These are phyloP conservation scores for Pseudomugil tenellus DNA, from an alignment of 2,797 vertebrate genomes.

Conservation along the genomic window DNA sequence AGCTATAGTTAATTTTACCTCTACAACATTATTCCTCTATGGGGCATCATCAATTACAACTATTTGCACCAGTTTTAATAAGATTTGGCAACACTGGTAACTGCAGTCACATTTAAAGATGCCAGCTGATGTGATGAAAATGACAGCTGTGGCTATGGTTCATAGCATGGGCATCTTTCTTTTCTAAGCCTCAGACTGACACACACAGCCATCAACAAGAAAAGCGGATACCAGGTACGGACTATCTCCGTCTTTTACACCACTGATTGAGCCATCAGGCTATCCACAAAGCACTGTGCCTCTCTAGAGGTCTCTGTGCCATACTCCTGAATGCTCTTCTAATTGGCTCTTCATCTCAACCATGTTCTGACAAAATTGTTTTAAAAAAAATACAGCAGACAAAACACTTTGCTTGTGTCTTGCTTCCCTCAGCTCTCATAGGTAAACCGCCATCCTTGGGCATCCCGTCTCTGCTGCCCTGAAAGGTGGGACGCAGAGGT, in stretches of 20 bases:
- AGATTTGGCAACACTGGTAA: background rate
- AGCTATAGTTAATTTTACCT: too few relatives aligned
- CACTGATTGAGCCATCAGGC: slow-evolving; percentile 63
- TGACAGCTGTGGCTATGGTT: slow-evolving; percentile 30
- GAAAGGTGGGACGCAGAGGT: slow-evolving; percentile 24
- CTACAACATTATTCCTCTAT: too few relatives aligned
- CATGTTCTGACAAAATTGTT: slow-evolving; percentile 28
- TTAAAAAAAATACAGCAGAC: slow-evolving; percentile 4
- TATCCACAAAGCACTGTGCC: slow-evolving; percentile 51
- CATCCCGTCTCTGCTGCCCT: slow-evolving; percentile 1
- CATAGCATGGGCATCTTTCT: slow-evolving; percentile 9
- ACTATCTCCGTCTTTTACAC: slow-evolving; percentile 41
- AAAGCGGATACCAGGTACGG: slow-evolving; percentile 38
- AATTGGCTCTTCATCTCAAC: slow-evolving; percentile 29
- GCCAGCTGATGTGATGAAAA: slow-evolving; percentile 45
- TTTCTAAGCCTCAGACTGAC: slow-evolving; percentile 15
- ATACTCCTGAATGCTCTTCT: slow-evolving; percentile 39
- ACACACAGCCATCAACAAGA: slow-evolving; percentile 48
- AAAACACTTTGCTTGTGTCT: background rate
- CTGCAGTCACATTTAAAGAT: slow-evolving; percentile 39
- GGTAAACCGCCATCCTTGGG: slow-evolving; percentile 38
- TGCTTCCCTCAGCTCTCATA: slow-evolving; percentile 19
- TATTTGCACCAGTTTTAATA: too few relatives aligned
- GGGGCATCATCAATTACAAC: too few relatives aligned
- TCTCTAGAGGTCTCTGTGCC: slow-evolving; percentile 21